Base-by-base conservation (phyloP, 2,888 invertebrate species). In the Rhamphomyia laevipes region DNA sequence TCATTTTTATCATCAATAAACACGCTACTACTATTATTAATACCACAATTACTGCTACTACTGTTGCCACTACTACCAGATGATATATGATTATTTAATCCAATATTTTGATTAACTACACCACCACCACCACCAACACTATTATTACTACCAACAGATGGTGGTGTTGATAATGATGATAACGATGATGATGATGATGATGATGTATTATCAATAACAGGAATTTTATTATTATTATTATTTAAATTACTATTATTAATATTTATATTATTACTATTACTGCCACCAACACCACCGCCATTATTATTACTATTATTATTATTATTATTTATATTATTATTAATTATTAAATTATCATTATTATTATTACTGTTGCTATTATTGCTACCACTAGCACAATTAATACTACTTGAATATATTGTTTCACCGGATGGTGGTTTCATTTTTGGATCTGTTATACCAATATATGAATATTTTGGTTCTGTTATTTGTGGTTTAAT, bases 391-490 rank as follows among this genome's bases (percentile, higher is more conserved):
- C 46, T 37, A 45, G 48, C 35, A 45, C 47, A 23, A 50, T 49
- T 37, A 50, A 38, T 52, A 51, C 50, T 37, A 48, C 51, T 13
- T 45, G 49, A 35, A 43, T 35, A 44, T 50, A 50, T 48, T 47
- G 51, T 43, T 49, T 54, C 12, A n/a, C n/a, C n/a, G 46, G 46
- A 44, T 53, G 50, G 21, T 52, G 53, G 51, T 52, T 56, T 44
- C 31, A 37, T 45, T 47, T 51, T 55, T 17, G 64, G 60, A 55
- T 65, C 64, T 27, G 59, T 56, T 47, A 63, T 59, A 45, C 65
- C 62, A 52, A 64, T 61, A 51, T 62, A 63, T 9, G 62, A 63
- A 54, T 62, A 63, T 44, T 58, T 59, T 50, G 56, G 47, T 61
- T 61, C 47, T 46, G 47, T 49, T 47, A 2, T 42, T 18, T 15